These are phyloP conservation scores for Ischnus inquisitorius DNA, from an alignment of 2,888 invertebrate species.

Conservation along the genomic window DNA sequence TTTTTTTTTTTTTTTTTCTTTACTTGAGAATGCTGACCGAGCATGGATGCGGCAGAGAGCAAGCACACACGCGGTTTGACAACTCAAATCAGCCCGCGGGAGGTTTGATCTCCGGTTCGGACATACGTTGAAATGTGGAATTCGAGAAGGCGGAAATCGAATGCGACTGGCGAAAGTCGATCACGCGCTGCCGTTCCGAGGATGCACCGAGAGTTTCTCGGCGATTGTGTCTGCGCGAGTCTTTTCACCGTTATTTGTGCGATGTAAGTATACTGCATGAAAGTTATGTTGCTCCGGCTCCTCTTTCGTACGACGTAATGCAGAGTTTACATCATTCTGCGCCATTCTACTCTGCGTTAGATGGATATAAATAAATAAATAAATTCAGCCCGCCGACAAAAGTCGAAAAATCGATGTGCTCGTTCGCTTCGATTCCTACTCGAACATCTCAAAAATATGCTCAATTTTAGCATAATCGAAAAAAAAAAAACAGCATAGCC, in stretches of 20 bases:
- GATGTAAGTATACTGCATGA: background rate
- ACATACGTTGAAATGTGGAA: constrained; percentile 54
- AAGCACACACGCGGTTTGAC: constrained; percentile 46
- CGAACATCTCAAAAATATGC: no score
- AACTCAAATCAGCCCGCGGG: constrained; percentile 53
- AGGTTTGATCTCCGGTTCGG: constrained; percentile 54
- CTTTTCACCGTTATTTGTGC: background rate
- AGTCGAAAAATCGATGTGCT: no score
- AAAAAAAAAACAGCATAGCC: no score
- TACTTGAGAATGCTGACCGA: background rate
- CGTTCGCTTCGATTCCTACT: no score
- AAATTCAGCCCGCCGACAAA: no score
- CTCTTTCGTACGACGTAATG: no score
- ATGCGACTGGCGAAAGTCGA: constrained; percentile 50
- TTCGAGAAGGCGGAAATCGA: constrained; percentile 57
- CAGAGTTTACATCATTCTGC: no score
- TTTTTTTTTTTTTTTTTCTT: background rate
- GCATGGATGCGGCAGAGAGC: background rate
- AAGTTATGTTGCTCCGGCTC: background rate
- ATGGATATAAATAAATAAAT: no score
- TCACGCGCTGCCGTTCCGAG: constrained; percentile 26
- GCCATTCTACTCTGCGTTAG: no score
- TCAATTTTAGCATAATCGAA: no score
- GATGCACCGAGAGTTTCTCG: constrained; percentile 31
- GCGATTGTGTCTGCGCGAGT: constrained; percentile 8